Evolutionary conservation across 35 echinoderm and acorn worm species (phyloP).

Genomic region (Lytechinus pictus): DNA sequence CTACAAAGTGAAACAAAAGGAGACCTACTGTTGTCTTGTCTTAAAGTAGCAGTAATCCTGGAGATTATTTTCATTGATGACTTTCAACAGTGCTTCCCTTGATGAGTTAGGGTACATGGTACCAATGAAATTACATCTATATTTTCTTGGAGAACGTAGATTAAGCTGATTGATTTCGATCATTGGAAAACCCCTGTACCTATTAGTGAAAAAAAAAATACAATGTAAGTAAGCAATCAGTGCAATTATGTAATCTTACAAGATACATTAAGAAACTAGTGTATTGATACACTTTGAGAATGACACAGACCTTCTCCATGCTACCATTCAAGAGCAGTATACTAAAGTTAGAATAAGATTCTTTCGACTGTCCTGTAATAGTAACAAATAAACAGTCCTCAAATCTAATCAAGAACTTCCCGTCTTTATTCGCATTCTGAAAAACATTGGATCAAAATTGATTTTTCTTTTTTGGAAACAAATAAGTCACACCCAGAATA

Average conservation of each 20-base stretch:
- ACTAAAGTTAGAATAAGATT: neutral
- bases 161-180: constrained; percentile 51
- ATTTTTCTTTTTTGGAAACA: neutral
- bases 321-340: neutral
- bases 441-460: neutral
- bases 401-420: neutral
- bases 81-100: constrained; percentile 58
- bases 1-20: neutral
- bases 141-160: constrained; percentile 59
- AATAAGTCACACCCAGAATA: neutral
- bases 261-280: neutral
- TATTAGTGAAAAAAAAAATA: neutral
- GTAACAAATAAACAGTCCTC: neutral
- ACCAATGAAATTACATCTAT: constrained; percentile 91
- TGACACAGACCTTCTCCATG: neutral
- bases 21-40: constrained; percentile 74
- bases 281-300: neutral
- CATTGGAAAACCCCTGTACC: constrained; percentile 90
- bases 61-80: constrained; percentile 61
- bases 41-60: constrained; percentile 87
- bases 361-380: neutral
- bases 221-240: neutral
- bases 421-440: neutral
- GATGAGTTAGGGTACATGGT: constrained; percentile 84
- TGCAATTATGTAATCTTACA: neutral